Evolutionary conservation across 2,888 invertebrate species (phyloP), one percentile per base, ranked within the genome.

Genomic region (Alitta virens): DNA sequence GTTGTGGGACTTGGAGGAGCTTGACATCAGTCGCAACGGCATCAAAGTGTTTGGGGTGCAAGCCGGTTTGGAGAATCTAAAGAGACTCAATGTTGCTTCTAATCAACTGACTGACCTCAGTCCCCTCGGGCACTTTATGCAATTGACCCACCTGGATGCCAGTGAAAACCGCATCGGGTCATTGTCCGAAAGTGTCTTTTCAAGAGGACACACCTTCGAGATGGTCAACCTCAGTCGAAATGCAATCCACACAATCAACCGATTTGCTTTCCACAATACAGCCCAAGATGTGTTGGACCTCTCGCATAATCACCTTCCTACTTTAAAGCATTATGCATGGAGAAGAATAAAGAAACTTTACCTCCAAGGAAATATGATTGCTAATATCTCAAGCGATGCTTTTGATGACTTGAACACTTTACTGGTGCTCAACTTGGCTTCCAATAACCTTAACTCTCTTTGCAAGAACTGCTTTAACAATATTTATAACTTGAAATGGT

Each of bases 181-280:
- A 51, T 59, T 78, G 51, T 74, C 75, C 57, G 63, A 71, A 0
- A 70, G 72, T 33, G 69, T 73, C 1, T 65, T 63, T 50, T 27
- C 60, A 0, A 53, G 57, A 12, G 59, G 63, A 2, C 68, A 68
- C 18, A 67, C 69, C 38, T 63, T 79, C n/a, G 49, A 66, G 12
- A 18, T 54, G 7, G 75, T 71, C 1, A 73, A 75, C 56, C 74
- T 78, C 66, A 75, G 76, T 58, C 43, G 62, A 25, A 79, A 79
- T 66, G 65, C 64, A 21, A 75, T 79, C 27, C 52, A 58, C 1
- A 65, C 56, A 18, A 56, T 78, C 0, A 68, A 73, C 60, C 69
- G 71, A 49, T 68, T 66, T 9, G 69, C 75, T 2, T 79, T 79
- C 64, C 64, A 69, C 16, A 72, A 71, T n/a, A 64, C 71, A 18